phyloP scores from a whole-genome alignment of 1,140 invertebrate genomes.

The Caerostris extrusa region DNA sequence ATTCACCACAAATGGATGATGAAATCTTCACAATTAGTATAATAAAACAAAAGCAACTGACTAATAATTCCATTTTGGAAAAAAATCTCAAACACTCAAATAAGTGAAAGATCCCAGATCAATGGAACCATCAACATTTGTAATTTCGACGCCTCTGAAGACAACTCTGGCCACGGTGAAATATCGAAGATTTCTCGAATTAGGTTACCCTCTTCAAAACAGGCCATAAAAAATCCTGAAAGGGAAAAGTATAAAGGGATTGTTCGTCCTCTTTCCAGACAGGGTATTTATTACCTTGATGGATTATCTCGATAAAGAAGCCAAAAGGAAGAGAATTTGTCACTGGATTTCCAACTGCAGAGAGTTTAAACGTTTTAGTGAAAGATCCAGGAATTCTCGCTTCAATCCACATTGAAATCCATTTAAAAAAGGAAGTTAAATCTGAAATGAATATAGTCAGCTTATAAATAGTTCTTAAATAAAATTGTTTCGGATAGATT shows the following conservation, averaged over 20 bases:
- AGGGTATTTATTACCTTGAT: slow-evolving; percentile 58
- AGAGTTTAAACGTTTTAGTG: slow-evolving; percentile 44
- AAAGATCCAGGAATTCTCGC: neutral
- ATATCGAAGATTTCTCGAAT: slow-evolving; percentile 20
- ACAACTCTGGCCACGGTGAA: neutral
- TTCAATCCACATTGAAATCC: neutral
- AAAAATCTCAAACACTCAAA: neutral
- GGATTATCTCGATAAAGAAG: slow-evolving; percentile 37
- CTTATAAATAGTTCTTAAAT: too few species aligned
- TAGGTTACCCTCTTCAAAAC: neutral
- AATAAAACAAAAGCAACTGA: too few species aligned
- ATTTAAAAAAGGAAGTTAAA: neutral
- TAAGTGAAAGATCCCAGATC: neutral
- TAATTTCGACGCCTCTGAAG: neutral
- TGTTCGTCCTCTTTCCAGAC: slow-evolving; percentile 32
- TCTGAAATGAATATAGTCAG: neutral
- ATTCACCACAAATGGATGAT: too few species aligned
- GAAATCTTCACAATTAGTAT: too few species aligned
- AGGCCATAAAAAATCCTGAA: neutral
- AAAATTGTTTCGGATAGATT: too few species aligned
- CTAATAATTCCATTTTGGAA: neutral
- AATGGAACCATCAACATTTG: neutral
- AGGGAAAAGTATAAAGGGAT: neutral
- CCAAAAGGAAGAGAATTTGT: slow-evolving; percentile 42
- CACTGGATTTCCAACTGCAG: slow-evolving; percentile 23